Percentiles rank a stretch among this genome's conserved stretches.
These are phyloP conservation scores for Diloba caeruleocephala DNA, from an alignment of 2,888 invertebrate species.

Conservation along the genomic window DNA sequence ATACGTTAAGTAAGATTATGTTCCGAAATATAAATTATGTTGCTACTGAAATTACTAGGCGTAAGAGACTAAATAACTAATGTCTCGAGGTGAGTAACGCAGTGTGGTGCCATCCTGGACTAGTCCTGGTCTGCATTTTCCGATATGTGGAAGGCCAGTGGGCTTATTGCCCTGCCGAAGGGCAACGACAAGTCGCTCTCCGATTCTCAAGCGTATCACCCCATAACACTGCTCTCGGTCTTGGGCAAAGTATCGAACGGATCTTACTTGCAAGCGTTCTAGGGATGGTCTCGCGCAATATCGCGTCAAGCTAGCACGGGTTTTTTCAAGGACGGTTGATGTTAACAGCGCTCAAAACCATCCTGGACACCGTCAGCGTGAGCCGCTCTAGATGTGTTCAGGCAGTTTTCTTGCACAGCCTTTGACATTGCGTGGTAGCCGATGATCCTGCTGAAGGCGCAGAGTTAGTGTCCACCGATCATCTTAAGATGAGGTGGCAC, in stretches of 20 bases:
- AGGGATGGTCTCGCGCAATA: slow-evolving; percentile 49
- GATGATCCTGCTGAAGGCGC: slow-evolving; percentile 56
- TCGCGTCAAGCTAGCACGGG: no score
- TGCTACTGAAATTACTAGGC: no score
- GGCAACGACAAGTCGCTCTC: slow-evolving; percentile 42
- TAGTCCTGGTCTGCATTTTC: no score
- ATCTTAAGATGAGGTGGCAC: slow-evolving; percentile 49
- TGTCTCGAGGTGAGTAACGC: no score
- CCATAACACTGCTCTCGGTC: slow-evolving; percentile 55
- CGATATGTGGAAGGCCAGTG: slow-evolving; percentile 48
- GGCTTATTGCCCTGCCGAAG: slow-evolving; percentile 51
- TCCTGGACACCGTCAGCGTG: slow-evolving; percentile 8
- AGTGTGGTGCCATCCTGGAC: no score
- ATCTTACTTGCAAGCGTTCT: slow-evolving; percentile 45
- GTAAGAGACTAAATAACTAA: no score
- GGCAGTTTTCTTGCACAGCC: slow-evolving; percentile 57
- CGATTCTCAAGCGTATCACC: slow-evolving; percentile 55
- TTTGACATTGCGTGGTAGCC: slow-evolving; percentile 66
- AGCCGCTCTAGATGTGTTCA: slow-evolving; percentile 40
- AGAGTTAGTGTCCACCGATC: slow-evolving; percentile 47
- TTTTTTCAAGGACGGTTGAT: slow-evolving; percentile 52
- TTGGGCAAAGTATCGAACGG: slow-evolving; percentile 57
- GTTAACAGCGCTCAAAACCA: slow-evolving; percentile 41
- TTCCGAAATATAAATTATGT: no score
- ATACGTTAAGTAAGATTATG: no score